Percentiles rank a stretch among this genome's conserved stretches.
Evolutionary conservation across 2,113 vertebrate genomes (phyloP).

Genomic region (Falcunculus frontatus): DNA sequence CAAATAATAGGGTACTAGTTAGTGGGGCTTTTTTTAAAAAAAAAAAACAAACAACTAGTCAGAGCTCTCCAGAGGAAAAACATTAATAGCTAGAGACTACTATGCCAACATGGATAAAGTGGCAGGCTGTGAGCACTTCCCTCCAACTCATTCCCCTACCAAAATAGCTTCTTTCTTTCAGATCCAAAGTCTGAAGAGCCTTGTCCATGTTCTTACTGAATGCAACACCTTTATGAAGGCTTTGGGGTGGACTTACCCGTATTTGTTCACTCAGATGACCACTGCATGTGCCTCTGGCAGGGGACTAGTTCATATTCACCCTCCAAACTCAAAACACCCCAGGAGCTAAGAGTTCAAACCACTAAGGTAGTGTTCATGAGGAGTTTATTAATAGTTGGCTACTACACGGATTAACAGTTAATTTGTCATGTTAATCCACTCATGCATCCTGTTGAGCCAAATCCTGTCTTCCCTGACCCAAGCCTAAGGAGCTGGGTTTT

Average conservation of each 20-base stretch:
- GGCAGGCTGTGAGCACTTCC: neutral
- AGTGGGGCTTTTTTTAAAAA: neutral
- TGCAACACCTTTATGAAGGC: neutral
- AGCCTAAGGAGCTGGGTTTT: neutral
- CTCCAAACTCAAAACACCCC: neutral
- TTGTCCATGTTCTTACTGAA: neutral
- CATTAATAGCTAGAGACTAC: neutral
- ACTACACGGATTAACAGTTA: slow-evolving; percentile 44
- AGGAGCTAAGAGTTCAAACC: neutral
- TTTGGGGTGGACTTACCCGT: neutral
- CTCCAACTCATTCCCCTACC: neutral
- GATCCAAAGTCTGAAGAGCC: neutral
- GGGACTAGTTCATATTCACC: neutral
- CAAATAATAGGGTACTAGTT: neutral
- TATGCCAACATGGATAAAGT: neutral
- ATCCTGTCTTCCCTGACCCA: neutral
- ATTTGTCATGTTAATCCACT: slow-evolving; percentile 45
- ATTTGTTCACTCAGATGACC: neutral
- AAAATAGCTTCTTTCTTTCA: neutral
- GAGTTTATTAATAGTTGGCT: slow-evolving; percentile 33
- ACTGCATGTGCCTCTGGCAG: neutral
- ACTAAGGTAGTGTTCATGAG: neutral
- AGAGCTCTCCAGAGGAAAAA: neutral
- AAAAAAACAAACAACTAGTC: no score
- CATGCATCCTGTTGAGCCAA: slow-evolving; percentile 8